These are phyloP conservation scores for Rhinopomastus cyanomelas DNA, from an alignment of 2,113 vertebrate species.

Conservation along the genomic window DNA sequence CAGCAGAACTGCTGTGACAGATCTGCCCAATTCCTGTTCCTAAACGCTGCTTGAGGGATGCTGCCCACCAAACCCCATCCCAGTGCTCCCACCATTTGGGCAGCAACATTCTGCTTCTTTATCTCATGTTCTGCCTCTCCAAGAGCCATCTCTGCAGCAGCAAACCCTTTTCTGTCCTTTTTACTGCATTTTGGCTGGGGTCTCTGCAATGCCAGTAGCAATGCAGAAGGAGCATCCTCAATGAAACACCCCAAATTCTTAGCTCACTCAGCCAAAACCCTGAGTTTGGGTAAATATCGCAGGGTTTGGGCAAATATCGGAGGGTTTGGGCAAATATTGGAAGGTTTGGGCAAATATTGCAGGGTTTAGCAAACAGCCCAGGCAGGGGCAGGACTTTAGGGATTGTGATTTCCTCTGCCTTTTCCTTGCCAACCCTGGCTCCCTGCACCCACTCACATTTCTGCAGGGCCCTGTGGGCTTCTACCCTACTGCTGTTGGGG, in stretches of 20 bases:
- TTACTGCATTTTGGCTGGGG: neutral
- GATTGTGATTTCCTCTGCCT: neutral
- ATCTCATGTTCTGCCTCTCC: neutral
- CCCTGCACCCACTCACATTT: neutral
- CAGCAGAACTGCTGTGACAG: neutral
- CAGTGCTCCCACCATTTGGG: too few relatives aligned
- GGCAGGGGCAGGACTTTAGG: rapidly evolving
- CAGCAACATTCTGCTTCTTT: neutral
- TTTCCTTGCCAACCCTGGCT: rapidly evolving
- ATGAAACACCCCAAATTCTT: neutral
- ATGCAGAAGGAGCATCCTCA: neutral
- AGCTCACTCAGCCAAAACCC: neutral
- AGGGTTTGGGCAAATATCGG: neutral
- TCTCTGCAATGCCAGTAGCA: neutral
- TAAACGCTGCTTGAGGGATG: neutral
- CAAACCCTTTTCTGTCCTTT: neutral
- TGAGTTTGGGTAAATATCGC: rapidly evolving
- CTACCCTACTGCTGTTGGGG: neutral
- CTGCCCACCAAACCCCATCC: neutral
- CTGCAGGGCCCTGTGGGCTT: neutral
- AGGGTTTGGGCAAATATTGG: neutral
- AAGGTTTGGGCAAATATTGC: neutral
- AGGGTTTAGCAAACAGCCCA: neutral
- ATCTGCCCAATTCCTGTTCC: neutral
- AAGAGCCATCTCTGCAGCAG: neutral